Conservation (phyloP, 2,888 invertebrate species). For the Pristionchus fissidentatus region DNA sequence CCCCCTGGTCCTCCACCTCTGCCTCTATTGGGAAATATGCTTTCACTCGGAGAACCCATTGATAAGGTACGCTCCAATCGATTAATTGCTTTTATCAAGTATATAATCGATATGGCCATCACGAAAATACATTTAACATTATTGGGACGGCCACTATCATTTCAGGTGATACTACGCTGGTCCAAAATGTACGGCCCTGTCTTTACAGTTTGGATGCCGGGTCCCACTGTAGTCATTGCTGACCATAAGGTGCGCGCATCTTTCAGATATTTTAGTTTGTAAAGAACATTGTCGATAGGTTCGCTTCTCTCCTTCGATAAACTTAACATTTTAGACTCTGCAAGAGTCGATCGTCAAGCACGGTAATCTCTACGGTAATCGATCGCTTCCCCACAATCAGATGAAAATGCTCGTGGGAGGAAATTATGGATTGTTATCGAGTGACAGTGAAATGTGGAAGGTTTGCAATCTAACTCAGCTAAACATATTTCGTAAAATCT, state of each 20-base stretch:
- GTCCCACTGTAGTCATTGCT: slow-evolving; percentile 53
- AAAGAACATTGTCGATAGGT: background rate
- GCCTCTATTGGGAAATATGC: background rate
- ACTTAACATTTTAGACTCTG: background rate
- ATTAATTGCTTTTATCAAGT: background rate
- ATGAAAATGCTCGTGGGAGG: slow-evolving; percentile 4
- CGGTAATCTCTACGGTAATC: background rate
- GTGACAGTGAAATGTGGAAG: slow-evolving; percentile 15
- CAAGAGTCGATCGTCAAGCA: slow-evolving; percentile 23
- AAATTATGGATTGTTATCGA: background rate
- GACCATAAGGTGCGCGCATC: background rate
- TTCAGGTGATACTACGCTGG: background rate
- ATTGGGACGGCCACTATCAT: no score
- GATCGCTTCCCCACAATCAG: background rate
- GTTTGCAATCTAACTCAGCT: background rate
- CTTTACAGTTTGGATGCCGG: slow-evolving; percentile 64
- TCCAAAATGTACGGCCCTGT: slow-evolving; percentile 62
- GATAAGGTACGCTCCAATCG: background rate
- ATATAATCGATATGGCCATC: no score
- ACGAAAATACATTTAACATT: no score
- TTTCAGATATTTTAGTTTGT: background rate
- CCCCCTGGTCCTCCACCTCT: background rate
- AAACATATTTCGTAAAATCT: no score
- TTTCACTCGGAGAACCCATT: background rate
- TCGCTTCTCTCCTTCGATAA: background rate